These are phyloP conservation scores for Aricia artaxerxes DNA, from an alignment of 2,888 invertebrate species.

Conservation along the genomic window DNA sequence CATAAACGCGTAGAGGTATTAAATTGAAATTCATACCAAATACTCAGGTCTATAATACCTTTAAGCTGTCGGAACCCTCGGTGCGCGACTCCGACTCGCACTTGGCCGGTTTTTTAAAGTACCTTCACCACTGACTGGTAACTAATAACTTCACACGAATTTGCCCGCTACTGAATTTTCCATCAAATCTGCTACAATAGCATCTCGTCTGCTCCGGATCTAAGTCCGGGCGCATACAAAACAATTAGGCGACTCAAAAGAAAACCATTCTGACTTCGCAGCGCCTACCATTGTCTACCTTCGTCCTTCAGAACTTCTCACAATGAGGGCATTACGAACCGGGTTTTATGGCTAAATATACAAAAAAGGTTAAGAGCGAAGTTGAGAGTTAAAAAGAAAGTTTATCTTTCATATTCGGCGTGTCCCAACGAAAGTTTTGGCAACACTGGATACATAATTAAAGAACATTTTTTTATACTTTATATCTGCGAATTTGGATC, in stretches of 20 bases:
- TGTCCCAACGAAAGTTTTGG: background rate
- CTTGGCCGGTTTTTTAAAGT: too few species aligned
- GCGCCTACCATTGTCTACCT: conserved; percentile 50
- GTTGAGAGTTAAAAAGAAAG: conserved; percentile 11
- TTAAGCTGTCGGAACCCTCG: too few species aligned
- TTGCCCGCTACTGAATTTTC: background rate
- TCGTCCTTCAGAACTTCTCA: conserved; percentile 44
- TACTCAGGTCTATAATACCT: too few species aligned
- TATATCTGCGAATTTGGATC: too few species aligned
- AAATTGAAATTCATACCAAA: too few species aligned
- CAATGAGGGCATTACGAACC: conserved; percentile 14
- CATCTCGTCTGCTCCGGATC: background rate
- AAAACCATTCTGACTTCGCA: conserved; percentile 51
- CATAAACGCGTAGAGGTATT: too few species aligned
- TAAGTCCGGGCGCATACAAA: conserved; percentile 43
- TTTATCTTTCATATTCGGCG: background rate
- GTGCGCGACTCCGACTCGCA: too few species aligned
- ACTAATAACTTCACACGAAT: background rate
- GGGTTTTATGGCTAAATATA: conserved; percentile 25
- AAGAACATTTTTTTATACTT: too few species aligned
- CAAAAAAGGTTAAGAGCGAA: conserved; percentile 16
- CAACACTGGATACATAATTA: background rate
- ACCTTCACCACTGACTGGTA: too few species aligned
- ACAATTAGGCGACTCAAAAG: conserved; percentile 60
- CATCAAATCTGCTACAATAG: background rate